These are phyloP conservation scores for Atta texana DNA, from an alignment of 1,140 invertebrate genomes.

Conservation along the genomic window DNA sequence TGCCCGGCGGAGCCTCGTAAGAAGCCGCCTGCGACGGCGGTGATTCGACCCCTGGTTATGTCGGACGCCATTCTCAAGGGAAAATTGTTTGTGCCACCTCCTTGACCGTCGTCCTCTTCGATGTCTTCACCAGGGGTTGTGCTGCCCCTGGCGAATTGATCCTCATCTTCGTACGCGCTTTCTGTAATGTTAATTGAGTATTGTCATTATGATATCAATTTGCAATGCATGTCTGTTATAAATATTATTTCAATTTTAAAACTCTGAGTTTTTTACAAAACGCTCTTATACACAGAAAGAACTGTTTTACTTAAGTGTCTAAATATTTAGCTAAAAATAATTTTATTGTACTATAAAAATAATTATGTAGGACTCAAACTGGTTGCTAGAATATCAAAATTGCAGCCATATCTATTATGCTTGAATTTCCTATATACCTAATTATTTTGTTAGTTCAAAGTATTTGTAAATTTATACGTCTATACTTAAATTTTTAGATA, in stretches of 20 bases:
- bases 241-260: background rate
- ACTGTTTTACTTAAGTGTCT: no score
- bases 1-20: constrained; percentile 73
- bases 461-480: no score
- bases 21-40: constrained; percentile 76
- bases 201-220: background rate
- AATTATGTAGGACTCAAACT: no score
- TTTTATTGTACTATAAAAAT: no score
- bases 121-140: constrained; percentile 78
- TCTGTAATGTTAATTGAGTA: constrained; percentile 77
- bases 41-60: constrained; percentile 52
- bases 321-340: no score
- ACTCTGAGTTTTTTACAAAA: background rate
- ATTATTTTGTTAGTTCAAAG: no score
- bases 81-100: constrained; percentile 58
- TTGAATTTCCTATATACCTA: no score
- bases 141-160: constrained; percentile 78
- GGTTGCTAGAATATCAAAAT: no score
- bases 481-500: no score
- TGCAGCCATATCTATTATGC: no score
- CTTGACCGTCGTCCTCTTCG: constrained; percentile 79
- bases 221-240: no score
- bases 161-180: constrained; percentile 84
- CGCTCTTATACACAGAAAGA: no score
- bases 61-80: constrained; percentile 77